phyloP scores from a whole-genome alignment of 2,113 vertebrate genomes.

The Pituophis catenifer region DNA sequence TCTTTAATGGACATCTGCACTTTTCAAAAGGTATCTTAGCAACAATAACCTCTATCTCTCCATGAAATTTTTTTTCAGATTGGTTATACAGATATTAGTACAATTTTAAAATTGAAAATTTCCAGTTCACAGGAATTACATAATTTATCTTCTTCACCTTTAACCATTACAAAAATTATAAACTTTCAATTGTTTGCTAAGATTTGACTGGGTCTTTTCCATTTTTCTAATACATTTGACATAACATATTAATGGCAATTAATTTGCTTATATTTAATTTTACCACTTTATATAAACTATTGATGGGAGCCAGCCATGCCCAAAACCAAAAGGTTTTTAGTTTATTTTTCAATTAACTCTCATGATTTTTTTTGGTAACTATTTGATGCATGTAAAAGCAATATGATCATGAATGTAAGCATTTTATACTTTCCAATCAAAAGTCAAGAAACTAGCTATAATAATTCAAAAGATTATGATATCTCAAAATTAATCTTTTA shows the following conservation, averaged over 20 bases:
- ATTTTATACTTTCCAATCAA: neutral
- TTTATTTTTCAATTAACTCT: neutral
- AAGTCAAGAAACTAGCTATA: neutral
- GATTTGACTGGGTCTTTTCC: neutral
- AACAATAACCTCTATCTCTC: neutral
- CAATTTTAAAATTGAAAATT: neutral
- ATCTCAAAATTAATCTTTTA: neutral
- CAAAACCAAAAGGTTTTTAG: neutral
- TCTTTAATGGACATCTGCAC: neutral
- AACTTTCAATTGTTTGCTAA: neutral
- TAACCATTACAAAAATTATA: neutral
- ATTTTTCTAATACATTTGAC: neutral
- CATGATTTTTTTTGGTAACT: neutral
- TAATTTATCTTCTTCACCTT: neutral
- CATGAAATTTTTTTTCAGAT: neutral
- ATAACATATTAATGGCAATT: neutral
- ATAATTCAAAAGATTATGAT: neutral
- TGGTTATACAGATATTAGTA: neutral
- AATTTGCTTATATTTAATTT: neutral
- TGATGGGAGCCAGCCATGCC: neutral
- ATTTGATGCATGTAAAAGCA: neutral
- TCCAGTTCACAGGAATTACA: neutral
- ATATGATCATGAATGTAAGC: neutral
- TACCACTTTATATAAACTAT: neutral
- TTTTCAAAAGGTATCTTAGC: neutral